Conservation (phyloP, 2,888 invertebrate species). For the Pteria penguin region DNA sequence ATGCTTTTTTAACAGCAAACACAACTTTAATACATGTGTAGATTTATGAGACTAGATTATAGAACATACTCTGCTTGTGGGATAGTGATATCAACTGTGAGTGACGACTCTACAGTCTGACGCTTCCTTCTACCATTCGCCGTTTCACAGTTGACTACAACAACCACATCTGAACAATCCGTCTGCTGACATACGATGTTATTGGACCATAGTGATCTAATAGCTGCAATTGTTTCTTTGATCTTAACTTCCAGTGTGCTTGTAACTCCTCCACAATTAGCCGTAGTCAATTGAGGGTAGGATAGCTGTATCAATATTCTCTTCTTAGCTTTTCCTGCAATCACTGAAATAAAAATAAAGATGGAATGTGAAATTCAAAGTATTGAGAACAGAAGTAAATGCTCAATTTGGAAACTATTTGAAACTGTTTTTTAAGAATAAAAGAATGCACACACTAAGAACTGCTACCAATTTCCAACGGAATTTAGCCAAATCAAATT, state of each 20-base stretch:
- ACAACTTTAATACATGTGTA: no score
- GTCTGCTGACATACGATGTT: conserved; percentile 42
- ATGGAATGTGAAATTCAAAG: conserved; percentile 6
- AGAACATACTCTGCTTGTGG: conserved; percentile 7
- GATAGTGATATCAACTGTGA: conserved; percentile 27
- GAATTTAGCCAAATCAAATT: no score
- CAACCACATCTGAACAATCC: conserved; percentile 56
- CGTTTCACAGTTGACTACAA: conserved; percentile 46
- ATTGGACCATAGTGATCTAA: conserved; percentile 12
- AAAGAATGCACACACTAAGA: no score
- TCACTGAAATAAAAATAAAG: conserved; percentile 28
- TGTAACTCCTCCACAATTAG: conserved; percentile 45
- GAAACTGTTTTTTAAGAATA: no score
- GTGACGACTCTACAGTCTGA: conserved; percentile 21
- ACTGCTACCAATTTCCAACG: no score
- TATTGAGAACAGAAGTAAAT: no score
- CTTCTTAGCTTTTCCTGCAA: conserved; percentile 26
- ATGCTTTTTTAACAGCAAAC: no score
- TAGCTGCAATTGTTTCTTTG: background rate
- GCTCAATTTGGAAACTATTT: no score
- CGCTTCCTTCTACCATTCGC: conserved; percentile 33
- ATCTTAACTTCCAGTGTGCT: conserved; percentile 27
- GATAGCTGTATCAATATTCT: conserved; percentile 31
- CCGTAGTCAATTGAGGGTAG: conserved; percentile 46
- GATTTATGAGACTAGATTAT: no score